phyloP scores from a whole-genome alignment of 2,113 vertebrate genomes.

The Columba livia region DNA sequence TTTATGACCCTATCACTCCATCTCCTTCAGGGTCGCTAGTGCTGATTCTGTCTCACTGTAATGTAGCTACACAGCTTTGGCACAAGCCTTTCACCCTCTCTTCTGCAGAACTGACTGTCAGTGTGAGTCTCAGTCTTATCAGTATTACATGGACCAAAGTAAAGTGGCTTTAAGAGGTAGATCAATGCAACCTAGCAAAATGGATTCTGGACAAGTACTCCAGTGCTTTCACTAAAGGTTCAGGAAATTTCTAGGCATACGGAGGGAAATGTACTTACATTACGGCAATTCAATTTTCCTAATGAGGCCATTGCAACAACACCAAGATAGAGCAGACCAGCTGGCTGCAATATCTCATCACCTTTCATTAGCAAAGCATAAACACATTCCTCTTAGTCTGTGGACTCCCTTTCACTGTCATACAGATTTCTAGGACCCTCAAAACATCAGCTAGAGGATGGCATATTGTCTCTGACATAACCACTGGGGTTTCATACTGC shows the following conservation, averaged over 20 bases:
- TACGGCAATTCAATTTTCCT: constrained; percentile 28
- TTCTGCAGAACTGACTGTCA: too few species aligned
- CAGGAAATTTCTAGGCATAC: constrained; percentile 7
- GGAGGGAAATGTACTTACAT: not conserved
- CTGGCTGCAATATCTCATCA: not conserved
- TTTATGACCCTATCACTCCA: too few species aligned
- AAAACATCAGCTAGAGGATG: not conserved
- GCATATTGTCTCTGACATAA: not conserved
- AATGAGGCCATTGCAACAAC: not conserved
- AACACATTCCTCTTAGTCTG: not conserved
- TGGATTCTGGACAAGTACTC: not conserved
- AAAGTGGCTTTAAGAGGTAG: not conserved
- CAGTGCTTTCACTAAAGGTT: not conserved
- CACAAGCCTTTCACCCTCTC: too few species aligned
- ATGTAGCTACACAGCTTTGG: too few species aligned
- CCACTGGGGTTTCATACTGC: not conserved
- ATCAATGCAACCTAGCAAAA: not conserved
- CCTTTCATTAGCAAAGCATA: not conserved
- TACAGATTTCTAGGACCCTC: not conserved
- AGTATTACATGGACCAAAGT: not conserved
- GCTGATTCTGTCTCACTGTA: too few species aligned
- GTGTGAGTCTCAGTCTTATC: not conserved
- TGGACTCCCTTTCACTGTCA: not conserved
- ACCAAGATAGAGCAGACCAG: not conserved
- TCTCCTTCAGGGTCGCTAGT: too few species aligned